Evolutionary conservation across 2,797 vertebrate genomes (phyloP).

Genomic region (Rhadinocentrus ornatus): DNA sequence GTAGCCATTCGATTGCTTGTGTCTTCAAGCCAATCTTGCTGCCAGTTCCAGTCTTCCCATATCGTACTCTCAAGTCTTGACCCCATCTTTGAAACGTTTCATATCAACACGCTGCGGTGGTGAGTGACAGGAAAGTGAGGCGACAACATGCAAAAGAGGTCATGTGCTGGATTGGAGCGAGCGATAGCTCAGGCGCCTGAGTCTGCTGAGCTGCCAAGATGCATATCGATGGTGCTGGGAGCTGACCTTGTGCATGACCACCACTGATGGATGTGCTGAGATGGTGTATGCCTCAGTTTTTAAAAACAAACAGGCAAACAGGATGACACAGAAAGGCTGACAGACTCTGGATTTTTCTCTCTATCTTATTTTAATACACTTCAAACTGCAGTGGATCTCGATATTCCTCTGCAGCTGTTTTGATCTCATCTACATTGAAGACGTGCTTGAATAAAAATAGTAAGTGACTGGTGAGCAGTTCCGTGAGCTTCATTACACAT

Average conservation of each 20-base stretch:
- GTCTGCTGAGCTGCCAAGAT: conserved; percentile 47
- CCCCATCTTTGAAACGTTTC: conserved; percentile 53
- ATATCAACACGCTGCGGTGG: conserved; percentile 23
- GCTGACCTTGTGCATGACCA: conserved; percentile 64
- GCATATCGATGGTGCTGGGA: conserved; percentile 35
- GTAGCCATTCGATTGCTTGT: conserved; percentile 22
- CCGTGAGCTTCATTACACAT: conserved; percentile 63
- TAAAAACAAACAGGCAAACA: conserved; percentile 17
- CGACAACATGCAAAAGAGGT: conserved; percentile 57
- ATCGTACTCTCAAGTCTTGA: conserved; percentile 40
- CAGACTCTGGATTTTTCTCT: conserved; percentile 9
- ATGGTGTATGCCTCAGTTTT: conserved; percentile 58
- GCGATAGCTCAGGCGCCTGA: conserved; percentile 19
- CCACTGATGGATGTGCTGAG: conserved; percentile 58
- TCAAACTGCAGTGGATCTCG: conserved; percentile 41
- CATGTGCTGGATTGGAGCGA: conserved; percentile 40
- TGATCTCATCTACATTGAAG: conserved; percentile 74
- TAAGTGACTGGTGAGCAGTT: conserved; percentile 35
- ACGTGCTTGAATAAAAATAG: conserved; percentile 55
- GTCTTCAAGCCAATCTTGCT: conserved; percentile 25
- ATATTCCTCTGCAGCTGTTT: conserved; percentile 56
- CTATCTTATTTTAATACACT: conserved; percentile 19
- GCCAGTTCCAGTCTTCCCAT: conserved; percentile 54
- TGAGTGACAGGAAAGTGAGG: conserved; percentile 45
- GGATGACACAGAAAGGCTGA: neutral